Conservation (phyloP, 2,113 vertebrate species). For the Oceanites oceanicus region DNA sequence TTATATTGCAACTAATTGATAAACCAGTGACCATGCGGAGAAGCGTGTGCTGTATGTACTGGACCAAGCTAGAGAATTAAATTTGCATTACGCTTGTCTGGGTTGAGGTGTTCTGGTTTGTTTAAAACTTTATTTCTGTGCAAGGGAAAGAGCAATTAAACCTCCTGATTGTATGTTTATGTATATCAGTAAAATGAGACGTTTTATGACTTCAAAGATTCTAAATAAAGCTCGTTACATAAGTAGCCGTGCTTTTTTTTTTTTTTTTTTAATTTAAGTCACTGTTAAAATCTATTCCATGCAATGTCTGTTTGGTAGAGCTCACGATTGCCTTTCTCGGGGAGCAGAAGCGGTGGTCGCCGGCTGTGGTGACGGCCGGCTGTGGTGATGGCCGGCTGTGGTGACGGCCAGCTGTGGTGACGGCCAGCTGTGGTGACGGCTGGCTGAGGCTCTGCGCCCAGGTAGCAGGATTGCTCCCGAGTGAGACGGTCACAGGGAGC, state of each 20-base stretch:
- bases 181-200: slow-evolving; percentile 18
- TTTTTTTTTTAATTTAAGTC: not conserved
- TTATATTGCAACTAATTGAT: slow-evolving; percentile 11
- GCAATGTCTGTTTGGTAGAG: not conserved
- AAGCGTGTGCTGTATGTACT: not conserved
- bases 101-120: slow-evolving; percentile 22
- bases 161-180: slow-evolving; percentile 43
- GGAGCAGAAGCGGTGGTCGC: not conserved
- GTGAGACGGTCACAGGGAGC: not conserved
- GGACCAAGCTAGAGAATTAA: not conserved
- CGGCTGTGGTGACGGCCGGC: not conserved
- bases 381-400: not conserved
- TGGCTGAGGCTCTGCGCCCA: not conserved
- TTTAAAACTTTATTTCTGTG: slow-evolving; percentile 43
- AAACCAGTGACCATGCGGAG: not conserved
- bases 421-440: not conserved
- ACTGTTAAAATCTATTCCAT: not conserved
- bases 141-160: slow-evolving; percentile 35
- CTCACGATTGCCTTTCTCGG: not conserved
- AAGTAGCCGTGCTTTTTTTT: not conserved
- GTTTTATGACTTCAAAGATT: slow-evolving; percentile 65
- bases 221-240: slow-evolving; percentile 65
- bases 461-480: not conserved
- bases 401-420: not conserved
- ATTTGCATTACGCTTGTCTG: not conserved